Percentiles rank a stretch among this genome's conserved stretches.
phyloP scores from a whole-genome alignment of 2,888 invertebrate genomes.

The Hirudinaria manillensis region DNA sequence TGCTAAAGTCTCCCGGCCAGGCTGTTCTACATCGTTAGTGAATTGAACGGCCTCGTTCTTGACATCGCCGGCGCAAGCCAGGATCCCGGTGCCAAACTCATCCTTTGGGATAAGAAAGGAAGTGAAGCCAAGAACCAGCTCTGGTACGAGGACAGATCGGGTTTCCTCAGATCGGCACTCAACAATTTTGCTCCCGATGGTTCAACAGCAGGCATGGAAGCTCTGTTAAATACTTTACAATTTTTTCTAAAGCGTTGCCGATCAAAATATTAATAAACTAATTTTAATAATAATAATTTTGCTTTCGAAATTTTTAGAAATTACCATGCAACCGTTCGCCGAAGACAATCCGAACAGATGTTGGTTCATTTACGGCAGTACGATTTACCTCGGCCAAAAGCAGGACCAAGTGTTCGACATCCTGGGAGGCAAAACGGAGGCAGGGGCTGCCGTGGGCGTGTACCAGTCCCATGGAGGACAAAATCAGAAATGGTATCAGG shows the following conservation, averaged over 20 bases:
- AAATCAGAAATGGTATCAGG: slow-evolving; percentile 21
- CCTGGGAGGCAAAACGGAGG: neutral
- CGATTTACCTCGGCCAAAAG: slow-evolving; percentile 5
- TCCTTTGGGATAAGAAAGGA: slow-evolving; percentile 28
- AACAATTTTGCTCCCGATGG: slow-evolving; percentile 31
- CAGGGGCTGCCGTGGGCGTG: slow-evolving; percentile 16
- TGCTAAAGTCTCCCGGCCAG: slow-evolving; percentile 17
- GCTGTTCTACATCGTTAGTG: slow-evolving; percentile 26
- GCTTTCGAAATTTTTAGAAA: neutral
- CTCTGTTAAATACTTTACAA: neutral
- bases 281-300: neutral
- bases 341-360: slow-evolving; percentile 20
- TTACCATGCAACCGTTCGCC: slow-evolving; percentile 23
- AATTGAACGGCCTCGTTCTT: slow-evolving; percentile 25
- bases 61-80: slow-evolving; percentile 15
- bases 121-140: slow-evolving; percentile 26
- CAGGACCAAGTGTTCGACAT: slow-evolving; percentile 23
- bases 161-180: slow-evolving; percentile 27
- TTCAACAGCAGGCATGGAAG: slow-evolving; percentile 6
- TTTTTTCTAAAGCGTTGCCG: neutral
- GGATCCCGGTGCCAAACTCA: slow-evolving; percentile 22
- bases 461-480: slow-evolving; percentile 17
- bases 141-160: slow-evolving; percentile 30
- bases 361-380: slow-evolving; percentile 20
- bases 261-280: neutral